Conservation (phyloP, 2,888 invertebrate species). For the Eutolmus rufibarbis region DNA sequence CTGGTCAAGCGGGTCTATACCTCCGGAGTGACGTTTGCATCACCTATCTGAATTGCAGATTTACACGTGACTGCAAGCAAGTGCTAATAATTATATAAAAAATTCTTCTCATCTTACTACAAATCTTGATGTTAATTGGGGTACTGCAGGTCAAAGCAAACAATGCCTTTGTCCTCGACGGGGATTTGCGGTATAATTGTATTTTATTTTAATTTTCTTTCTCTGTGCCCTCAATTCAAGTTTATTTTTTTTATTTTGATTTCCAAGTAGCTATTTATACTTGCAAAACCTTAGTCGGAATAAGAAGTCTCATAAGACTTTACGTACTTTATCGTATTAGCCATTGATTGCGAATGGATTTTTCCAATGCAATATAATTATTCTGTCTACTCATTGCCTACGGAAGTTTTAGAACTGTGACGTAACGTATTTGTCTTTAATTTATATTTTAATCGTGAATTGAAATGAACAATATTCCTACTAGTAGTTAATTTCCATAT, state of each 20-base stretch:
- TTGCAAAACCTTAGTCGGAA: neutral
- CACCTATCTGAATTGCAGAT: neutral
- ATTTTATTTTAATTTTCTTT: neutral
- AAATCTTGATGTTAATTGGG: neutral
- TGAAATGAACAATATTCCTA: too few species aligned
- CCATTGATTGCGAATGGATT: neutral
- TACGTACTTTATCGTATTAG: neutral
- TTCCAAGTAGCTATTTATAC: neutral
- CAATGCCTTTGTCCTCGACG: neutral
- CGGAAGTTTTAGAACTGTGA: neutral
- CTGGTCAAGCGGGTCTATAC: neutral
- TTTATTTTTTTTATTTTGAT: neutral
- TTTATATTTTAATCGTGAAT: neutral
- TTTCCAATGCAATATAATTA: neutral
- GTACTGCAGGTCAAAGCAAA: neutral
- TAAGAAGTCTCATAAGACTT: neutral
- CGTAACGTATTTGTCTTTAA: neutral
- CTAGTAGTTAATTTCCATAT: too few species aligned
- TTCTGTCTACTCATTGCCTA: neutral
- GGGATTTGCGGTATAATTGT: neutral
- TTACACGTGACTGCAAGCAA: neutral
- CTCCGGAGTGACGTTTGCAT: neutral
- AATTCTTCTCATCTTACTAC: neutral
- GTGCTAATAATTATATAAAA: neutral
- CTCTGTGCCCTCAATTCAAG: neutral